phyloP scores from a whole-genome alignment of 1,140 invertebrate genomes.

The Papilio xuthus region DNA sequence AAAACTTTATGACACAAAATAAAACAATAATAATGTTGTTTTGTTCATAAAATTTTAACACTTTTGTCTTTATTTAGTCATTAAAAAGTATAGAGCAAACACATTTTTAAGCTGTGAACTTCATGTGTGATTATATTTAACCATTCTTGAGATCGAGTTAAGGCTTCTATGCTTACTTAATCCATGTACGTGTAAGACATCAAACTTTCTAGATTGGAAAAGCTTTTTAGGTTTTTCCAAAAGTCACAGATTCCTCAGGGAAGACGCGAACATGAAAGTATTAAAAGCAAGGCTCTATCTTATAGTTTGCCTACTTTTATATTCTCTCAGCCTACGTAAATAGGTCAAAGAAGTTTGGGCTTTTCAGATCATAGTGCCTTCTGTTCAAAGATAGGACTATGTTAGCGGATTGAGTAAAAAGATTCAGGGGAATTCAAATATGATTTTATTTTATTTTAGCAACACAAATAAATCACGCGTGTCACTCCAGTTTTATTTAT shows the following conservation, averaged over 20 bases:
- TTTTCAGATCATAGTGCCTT: slow-evolving; percentile 6
- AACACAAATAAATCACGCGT: too few relatives aligned
- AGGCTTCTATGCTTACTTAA: neutral
- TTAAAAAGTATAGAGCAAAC: too few relatives aligned
- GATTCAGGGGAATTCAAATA: neutral
- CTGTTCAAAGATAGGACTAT: neutral
- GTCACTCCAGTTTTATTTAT: too few relatives aligned
- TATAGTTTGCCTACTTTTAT: slow-evolving; percentile 29
- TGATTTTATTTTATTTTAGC: neutral
- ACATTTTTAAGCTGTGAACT: too few relatives aligned
- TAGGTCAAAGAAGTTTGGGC: slow-evolving; percentile 24
- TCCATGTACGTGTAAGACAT: neutral
- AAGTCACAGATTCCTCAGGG: neutral
- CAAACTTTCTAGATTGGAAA: slow-evolving; percentile 1
- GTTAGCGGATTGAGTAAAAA: neutral
- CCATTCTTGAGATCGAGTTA: neutral
- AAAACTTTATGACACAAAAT: neutral
- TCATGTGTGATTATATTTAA: neutral
- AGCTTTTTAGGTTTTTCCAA: slow-evolving; percentile 8
- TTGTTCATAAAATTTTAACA: neutral
- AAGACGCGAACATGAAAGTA: neutral
- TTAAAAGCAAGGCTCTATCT: slow-evolving; percentile 24
- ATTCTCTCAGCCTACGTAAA: slow-evolving; percentile 23
- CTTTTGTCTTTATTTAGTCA: too few relatives aligned
- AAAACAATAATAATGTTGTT: neutral